phyloP scores from a whole-genome alignment of 2,888 invertebrate genomes.

The Chironomus tentans region DNA sequence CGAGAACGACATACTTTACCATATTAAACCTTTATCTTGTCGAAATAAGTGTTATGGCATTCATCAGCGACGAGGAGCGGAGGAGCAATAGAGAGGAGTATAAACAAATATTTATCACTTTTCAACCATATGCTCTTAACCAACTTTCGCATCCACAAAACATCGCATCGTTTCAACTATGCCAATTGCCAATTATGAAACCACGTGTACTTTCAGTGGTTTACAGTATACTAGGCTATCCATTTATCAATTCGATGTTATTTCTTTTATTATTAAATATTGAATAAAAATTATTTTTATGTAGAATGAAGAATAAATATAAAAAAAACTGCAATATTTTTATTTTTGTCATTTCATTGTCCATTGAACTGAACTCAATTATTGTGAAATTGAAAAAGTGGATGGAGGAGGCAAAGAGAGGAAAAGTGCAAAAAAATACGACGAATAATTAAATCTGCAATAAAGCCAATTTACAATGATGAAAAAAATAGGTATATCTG shows the following conservation, averaged over 20 bases:
- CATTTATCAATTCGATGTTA: conserved; percentile 16
- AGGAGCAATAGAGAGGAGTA: not conserved
- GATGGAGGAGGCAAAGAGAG: not conserved
- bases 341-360: not conserved
- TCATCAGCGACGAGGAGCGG: not conserved
- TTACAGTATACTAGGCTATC: not conserved
- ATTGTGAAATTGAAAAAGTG: not conserved
- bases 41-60: conserved; percentile 3
- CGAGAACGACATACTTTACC: not conserved
- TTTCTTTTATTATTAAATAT: conserved; percentile 1
- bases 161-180: not conserved
- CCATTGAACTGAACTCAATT: not conserved
- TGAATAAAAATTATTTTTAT: conserved; percentile 3
- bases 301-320: not conserved
- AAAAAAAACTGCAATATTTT: not conserved
- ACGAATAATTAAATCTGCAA: conserved; percentile 19
- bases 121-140: conserved; percentile 4
- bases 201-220: conserved; percentile 25
- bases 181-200: conserved; percentile 14
- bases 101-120: conserved; percentile 10
- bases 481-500: not conserved
- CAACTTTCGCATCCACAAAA: not conserved
- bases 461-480: conserved; percentile 22
- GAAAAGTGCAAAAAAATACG: too few relatives aligned
- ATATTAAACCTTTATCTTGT: conserved; percentile 5